These are phyloP conservation scores for Isaurus tuberculatus DNA, from an alignment of 92 coral and sea anemone genomes.

Conservation along the genomic window DNA sequence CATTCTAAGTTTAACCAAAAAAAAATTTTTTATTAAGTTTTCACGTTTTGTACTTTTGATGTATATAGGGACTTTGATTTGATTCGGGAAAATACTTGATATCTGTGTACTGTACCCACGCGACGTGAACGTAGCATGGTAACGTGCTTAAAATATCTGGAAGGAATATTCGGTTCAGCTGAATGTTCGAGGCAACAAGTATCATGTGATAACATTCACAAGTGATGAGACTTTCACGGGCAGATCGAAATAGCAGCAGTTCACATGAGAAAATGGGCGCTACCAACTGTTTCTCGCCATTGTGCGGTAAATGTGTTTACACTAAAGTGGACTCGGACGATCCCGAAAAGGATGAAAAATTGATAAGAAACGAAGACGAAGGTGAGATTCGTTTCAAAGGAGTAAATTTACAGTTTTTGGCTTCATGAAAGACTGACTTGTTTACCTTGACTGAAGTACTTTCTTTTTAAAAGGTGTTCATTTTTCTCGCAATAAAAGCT, in stretches of 20 bases:
- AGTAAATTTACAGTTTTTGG: not conserved
- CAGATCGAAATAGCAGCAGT: not conserved
- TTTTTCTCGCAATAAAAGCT: not conserved
- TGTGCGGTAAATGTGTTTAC: not conserved
- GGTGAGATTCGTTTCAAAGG: not conserved
- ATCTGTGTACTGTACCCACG: no score
- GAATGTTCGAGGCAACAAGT: not conserved
- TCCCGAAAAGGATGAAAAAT: not conserved
- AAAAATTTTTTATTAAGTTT: no score
- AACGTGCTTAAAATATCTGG: not conserved
- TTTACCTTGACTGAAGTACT: not conserved
- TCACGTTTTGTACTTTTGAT: no score
- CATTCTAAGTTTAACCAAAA: no score
- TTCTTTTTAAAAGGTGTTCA: not conserved
- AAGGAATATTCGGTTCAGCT: not conserved
- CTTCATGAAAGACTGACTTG: not conserved
- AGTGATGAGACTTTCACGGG: not conserved
- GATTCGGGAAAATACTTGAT: no score
- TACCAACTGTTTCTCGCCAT: not conserved
- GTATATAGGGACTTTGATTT: no score
- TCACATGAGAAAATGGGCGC: not conserved
- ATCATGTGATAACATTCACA: not conserved
- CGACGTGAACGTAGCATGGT: not conserved
- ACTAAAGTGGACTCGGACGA: not conserved
- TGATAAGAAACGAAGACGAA: not conserved